Conservation (phyloP, 1,140 invertebrate genomes). For the Hyposmocoma kahamanoa region DNA sequence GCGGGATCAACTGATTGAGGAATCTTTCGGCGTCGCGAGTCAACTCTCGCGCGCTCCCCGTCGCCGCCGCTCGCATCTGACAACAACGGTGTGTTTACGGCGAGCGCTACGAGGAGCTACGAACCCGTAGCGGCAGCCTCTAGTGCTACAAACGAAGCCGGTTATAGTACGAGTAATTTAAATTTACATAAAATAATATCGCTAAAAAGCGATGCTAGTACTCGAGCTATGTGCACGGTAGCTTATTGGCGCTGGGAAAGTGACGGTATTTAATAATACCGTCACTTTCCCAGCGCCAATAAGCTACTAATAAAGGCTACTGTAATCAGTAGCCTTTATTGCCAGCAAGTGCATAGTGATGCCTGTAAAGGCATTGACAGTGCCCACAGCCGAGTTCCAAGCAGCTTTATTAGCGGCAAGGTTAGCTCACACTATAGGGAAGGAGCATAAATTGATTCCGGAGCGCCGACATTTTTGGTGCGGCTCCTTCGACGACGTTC, state of each 20-base stretch:
- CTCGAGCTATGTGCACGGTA: conserved; percentile 28
- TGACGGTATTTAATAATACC: conserved; percentile 20
- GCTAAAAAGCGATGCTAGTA: conserved; percentile 29
- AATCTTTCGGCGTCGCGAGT: background rate
- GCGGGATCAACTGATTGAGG: background rate
- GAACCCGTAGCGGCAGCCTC: background rate
- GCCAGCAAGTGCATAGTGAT: conserved; percentile 14
- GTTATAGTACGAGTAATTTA: conserved; percentile 11
- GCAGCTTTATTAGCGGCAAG: conserved; percentile 10
- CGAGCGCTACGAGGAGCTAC: conserved; percentile 2
- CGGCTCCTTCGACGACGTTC: too few relatives aligned
- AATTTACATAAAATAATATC: conserved; percentile 22
- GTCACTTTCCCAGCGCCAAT: too few relatives aligned
- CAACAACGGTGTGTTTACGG: background rate
- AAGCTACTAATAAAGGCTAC: too few relatives aligned
- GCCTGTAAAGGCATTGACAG: conserved; percentile 9
- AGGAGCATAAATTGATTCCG: conserved; percentile 11
- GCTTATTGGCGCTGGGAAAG: conserved; percentile 16
- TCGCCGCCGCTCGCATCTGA: too few relatives aligned
- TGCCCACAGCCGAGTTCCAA: conserved; percentile 11
- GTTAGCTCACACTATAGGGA: conserved; percentile 9
- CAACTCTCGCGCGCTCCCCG: too few relatives aligned
- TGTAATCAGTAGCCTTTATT: conserved; percentile 9
- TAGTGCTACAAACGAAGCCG: background rate
- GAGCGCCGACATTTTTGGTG: conserved; percentile 23